These are phyloP conservation scores for Manacus vitellinus DNA, from an alignment of 2,113 vertebrate species.

Conservation along the genomic window DNA sequence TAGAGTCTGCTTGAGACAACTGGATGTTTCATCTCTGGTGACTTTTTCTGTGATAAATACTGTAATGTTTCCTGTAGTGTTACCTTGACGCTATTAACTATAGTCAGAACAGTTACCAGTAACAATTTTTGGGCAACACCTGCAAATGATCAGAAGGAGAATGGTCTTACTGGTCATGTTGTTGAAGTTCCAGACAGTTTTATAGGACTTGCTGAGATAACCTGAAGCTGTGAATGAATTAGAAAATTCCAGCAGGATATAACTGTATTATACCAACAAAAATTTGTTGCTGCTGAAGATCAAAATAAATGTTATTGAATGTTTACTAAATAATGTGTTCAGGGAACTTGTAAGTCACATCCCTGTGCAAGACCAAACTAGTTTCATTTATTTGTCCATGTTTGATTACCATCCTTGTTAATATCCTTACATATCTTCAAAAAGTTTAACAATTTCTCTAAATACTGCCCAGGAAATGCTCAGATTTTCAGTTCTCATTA, in stretches of 20 bases:
- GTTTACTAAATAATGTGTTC: background rate
- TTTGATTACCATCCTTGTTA: background rate
- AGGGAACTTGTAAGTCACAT: background rate
- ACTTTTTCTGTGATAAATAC: background rate
- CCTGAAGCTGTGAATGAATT: background rate
- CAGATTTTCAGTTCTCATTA: background rate
- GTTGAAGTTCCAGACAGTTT: background rate
- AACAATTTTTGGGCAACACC: background rate
- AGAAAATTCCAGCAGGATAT: background rate
- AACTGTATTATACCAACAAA: background rate
- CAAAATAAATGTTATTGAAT: background rate
- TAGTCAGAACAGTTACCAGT: background rate
- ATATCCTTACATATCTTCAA: background rate
- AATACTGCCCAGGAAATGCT: background rate
- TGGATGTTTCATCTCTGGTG: background rate
- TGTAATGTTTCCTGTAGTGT: background rate
- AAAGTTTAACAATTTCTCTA: background rate
- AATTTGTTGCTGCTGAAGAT: background rate
- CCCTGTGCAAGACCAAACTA: background rate
- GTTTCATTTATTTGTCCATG: background rate
- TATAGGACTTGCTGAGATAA: background rate
- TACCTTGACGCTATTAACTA: background rate
- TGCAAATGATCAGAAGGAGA: background rate
- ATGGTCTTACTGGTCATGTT: background rate
- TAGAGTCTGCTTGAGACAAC: background rate